Percentiles rank a stretch among this genome's conserved stretches.
phyloP scores from a whole-genome alignment of 2,888 invertebrate genomes.

The Limnephilus auricula region DNA sequence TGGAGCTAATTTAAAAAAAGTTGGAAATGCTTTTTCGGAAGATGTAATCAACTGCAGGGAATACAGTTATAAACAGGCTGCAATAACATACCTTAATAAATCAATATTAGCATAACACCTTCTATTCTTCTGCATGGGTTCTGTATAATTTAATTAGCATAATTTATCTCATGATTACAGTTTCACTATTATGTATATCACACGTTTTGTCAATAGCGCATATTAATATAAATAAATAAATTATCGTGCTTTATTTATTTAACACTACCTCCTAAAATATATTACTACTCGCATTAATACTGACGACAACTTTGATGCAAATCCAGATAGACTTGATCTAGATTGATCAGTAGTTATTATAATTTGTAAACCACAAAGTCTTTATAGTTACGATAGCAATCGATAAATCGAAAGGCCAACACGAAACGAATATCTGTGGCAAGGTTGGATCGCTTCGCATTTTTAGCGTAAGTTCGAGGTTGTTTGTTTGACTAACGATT shows the following conservation, averaged over 20 bases:
- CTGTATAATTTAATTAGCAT: too few species aligned
- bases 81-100: too few species aligned
- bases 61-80: too few species aligned
- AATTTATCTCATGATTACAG: too few species aligned
- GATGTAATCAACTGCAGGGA: too few species aligned
- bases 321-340: background rate
- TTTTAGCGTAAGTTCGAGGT: constrained; percentile 32
- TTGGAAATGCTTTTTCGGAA: too few species aligned
- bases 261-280: background rate
- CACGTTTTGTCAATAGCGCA: too few species aligned
- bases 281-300: background rate
- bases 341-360: background rate
- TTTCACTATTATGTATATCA: too few species aligned
- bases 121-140: too few species aligned
- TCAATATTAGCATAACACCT: too few species aligned
- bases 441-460: background rate
- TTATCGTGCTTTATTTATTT: background rate
- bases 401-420: background rate
- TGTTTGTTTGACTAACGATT: constrained; percentile 24
- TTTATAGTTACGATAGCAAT: background rate
- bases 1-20: too few species aligned
- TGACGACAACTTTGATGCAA: background rate
- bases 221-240: too few species aligned
- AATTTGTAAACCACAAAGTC: background rate
- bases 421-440: background rate